phyloP scores from a whole-genome alignment of 1,140 invertebrate genomes.

The Calliphora vicina region DNA sequence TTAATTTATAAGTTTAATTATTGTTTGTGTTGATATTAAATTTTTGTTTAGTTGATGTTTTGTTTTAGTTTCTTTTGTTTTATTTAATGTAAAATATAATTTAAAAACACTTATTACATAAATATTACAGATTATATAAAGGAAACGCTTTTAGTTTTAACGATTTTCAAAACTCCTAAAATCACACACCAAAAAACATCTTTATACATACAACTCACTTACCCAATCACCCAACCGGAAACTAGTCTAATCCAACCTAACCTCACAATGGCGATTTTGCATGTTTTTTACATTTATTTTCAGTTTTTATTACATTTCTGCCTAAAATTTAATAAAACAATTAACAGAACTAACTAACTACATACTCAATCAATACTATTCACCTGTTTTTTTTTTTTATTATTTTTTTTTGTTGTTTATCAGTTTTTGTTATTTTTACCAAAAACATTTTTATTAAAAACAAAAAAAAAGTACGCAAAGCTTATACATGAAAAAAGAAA shows the following conservation, averaged over 20 bases:
- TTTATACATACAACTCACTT: neutral
- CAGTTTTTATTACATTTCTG: neutral
- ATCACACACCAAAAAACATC: neutral
- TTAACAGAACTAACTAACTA: neutral
- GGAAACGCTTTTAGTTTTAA: neutral
- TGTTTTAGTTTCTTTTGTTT: neutral
- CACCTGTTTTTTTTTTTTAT: neutral
- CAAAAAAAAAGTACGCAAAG: constrained; percentile 26
- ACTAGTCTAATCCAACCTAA: neutral
- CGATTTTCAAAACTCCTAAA: neutral
- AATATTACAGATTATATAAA: too few relatives aligned
- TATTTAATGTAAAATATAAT: neutral
- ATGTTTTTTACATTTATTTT: neutral
- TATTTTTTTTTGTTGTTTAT: neutral
- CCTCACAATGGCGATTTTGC: neutral
- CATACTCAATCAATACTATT: neutral
- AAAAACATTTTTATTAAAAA: neutral
- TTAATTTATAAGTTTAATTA: neutral
- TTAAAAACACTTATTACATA: neutral
- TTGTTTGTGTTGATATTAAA: neutral
- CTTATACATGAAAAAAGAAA: constrained; percentile 10
- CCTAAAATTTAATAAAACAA: neutral
- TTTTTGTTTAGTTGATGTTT: neutral
- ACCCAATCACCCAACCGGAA: neutral
- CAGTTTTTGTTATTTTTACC: too few relatives aligned